Percentiles rank a stretch among this genome's conserved stretches.
Conservation (phyloP, 2,113 vertebrate genomes). For the Colius striatus region DNA sequence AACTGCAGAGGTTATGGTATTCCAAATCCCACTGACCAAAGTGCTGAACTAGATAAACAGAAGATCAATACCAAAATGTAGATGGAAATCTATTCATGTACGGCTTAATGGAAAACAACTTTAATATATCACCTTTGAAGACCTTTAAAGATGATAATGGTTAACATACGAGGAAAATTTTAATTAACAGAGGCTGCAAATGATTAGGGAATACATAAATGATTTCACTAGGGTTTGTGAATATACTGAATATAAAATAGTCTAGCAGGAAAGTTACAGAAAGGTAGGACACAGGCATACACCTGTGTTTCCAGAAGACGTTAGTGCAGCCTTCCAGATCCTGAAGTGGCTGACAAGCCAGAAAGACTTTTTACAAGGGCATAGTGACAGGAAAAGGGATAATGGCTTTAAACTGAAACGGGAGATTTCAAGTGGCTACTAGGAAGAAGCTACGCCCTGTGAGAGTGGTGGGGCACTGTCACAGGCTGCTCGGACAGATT, state of each 20-base stretch:
- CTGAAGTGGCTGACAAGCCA: no score
- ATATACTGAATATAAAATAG: background rate
- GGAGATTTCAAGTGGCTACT: no score
- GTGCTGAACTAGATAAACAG: background rate
- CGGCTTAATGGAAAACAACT: background rate
- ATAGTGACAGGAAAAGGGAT: no score
- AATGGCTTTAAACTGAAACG: no score
- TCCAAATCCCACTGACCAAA: background rate
- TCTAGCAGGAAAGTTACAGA: background rate
- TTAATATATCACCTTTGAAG: background rate
- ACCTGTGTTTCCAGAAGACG: fast-evolving
- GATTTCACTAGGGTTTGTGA: background rate
- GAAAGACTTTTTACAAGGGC: no score
- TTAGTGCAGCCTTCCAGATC: no score
- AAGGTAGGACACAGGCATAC: background rate
- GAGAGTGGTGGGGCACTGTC: no score
- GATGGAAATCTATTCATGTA: background rate
- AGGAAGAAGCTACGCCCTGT: no score
- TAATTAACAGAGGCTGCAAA: background rate
- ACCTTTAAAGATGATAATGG: background rate
- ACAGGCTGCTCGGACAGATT: no score
- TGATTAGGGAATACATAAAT: background rate
- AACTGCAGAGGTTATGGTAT: background rate
- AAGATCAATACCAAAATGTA: background rate
- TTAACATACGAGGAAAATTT: background rate